These are phyloP conservation scores for Eunapius fragilis DNA, from an alignment of 37 sponge, comb jelly and placozoan genomes.

Conservation along the genomic window DNA sequence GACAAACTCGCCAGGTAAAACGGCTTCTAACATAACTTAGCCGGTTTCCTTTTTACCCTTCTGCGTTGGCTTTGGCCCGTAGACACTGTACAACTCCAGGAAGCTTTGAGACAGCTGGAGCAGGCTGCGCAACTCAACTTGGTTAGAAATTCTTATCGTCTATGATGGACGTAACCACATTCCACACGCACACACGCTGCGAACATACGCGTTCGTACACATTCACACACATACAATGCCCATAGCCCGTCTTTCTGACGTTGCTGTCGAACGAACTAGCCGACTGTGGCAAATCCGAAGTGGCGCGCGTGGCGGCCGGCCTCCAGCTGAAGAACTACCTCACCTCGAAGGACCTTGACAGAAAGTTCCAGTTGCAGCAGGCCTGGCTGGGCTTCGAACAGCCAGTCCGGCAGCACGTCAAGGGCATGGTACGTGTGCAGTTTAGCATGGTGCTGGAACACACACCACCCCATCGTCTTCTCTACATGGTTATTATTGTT, in stretches of 20 bases:
- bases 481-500: not conserved
- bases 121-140: conserved; percentile 55
- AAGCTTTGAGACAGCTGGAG: conserved; percentile 54
- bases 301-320: conserved; percentile 91
- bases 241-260: conserved; percentile 75
- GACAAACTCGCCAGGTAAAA: conserved; percentile 57
- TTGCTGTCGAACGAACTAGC: conserved; percentile 81
- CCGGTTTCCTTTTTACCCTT: not conserved
- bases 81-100: conserved; percentile 51
- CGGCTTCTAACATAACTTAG: not conserved
- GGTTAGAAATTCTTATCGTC: conserved; percentile 27
- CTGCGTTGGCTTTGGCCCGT: not conserved
- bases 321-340: conserved; percentile 98
- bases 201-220: not conserved
- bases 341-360: conserved; percentile 79
- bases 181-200: not conserved
- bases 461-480: too few species aligned
- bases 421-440: conserved; percentile 58
- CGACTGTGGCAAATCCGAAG: conserved; percentile 56
- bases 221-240: not conserved
- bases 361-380: conserved; percentile 70
- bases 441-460: not conserved
- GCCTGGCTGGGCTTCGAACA: conserved; percentile 80
- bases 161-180: too few species aligned
- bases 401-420: conserved; percentile 66